Percentiles rank a stretch among this genome's conserved stretches.
Evolutionary conservation across 2,113 vertebrate genomes (phyloP).

Genomic region (Cebidichthys violaceus): DNA sequence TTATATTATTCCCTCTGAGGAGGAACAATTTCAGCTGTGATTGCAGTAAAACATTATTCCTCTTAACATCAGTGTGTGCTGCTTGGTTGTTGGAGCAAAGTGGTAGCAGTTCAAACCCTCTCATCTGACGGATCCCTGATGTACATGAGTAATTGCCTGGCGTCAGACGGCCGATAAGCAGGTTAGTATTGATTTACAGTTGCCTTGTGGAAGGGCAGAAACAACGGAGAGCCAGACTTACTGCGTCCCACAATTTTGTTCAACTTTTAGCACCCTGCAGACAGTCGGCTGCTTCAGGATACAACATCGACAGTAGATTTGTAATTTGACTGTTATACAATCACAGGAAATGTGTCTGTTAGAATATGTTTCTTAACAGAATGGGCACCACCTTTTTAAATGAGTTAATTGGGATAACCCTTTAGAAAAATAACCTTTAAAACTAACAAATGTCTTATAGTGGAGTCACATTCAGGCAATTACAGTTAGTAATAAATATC

Average conservation of each 20-base stretch:
- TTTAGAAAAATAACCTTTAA: too few species aligned
- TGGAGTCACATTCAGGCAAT: too few species aligned
- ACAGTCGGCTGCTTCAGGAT: not conserved
- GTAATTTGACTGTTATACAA: too few species aligned
- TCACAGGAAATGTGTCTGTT: too few species aligned
- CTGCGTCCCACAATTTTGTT: not conserved
- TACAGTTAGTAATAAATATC: too few species aligned
- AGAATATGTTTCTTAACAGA: too few species aligned
- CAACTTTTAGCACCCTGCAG: not conserved
- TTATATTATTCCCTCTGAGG: not conserved
- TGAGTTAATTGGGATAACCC: too few species aligned
- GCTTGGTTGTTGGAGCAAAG: not conserved
- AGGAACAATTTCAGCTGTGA: constrained; percentile 1
- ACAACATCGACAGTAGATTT: not conserved
- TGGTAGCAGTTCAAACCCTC: not conserved
- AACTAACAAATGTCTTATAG: too few species aligned
- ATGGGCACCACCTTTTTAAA: too few species aligned
- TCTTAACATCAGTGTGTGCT: not conserved
- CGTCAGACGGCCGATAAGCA: constrained; percentile 47
- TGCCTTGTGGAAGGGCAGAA: constrained; percentile 25
- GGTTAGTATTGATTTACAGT: constrained; percentile 59
- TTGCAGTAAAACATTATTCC: constrained; percentile 3
- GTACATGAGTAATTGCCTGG: constrained; percentile 46
- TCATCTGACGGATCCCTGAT: constrained; percentile 11
- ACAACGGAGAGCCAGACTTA: not conserved